Base-by-base conservation (phyloP, 2,113 vertebrate species). In the Nannospalax galili region DNA sequence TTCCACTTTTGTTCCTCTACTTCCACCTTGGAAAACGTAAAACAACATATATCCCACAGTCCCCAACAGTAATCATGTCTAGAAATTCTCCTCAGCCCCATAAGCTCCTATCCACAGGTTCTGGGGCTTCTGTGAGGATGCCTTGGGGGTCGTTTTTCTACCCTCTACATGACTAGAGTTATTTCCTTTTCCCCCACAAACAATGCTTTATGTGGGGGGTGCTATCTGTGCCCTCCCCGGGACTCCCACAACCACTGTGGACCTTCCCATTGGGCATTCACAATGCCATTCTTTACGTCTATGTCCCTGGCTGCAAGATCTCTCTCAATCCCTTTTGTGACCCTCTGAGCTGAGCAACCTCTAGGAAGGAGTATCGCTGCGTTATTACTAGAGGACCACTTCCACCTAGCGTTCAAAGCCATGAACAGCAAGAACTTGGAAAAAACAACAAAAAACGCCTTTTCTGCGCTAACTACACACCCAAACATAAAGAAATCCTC, bases 341-440 rank as follows among this genome's bases (percentile, higher is more conserved):
- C 5, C 73, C 24, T 30, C 73, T 30, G 24, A 75, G 14, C 5
- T 75, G 12, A 45, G 58, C 79, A 82, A 42, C 16, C 9, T 0
- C 15, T 32, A 52, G 48, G 48, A 52, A 16, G 28, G 32, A 17
- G 15, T 12, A 37, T 52, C 64, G 62, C 90, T 26, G 26, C 11
- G 37, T 79, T 79, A 93, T 96, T 75, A 32, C 16, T 37, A 10
- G 62, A n/a, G 80, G 8, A 48, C 45, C 32, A 84, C 65, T 95
- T 92, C 93, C 97, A 95, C 88, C 97, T 96, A 78, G 96, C 40
- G 97, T 1, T 93, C 82, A 70, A 10, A 37, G 9, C 1, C 2
- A 6, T 62, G 7, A 93, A 96, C 90, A 95, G 52, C 94, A 96
- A 30, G 84, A 4, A 62, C 28, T 3, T 60, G 24, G 40, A 35